Conservation (phyloP, 2,888 invertebrate species). For the Luperina testacea region DNA sequence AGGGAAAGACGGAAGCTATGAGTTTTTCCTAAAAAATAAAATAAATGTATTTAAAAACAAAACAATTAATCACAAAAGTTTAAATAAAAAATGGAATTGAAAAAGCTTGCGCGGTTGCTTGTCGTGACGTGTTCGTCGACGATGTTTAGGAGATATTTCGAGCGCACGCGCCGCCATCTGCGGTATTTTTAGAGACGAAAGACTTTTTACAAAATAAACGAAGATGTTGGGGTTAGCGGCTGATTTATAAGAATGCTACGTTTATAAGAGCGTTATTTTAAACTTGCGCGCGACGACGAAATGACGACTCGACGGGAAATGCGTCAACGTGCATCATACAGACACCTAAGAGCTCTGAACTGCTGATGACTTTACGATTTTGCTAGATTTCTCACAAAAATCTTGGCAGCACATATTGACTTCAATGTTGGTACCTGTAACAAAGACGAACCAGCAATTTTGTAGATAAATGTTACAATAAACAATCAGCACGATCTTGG, state of each 20-base stretch:
- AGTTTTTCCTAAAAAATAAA: conserved; percentile 28
- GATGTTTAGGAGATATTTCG: conserved; percentile 83
- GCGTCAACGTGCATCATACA: neutral
- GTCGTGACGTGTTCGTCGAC: conserved; percentile 76
- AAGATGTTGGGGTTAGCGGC: conserved; percentile 80
- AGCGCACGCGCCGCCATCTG: conserved; percentile 82
- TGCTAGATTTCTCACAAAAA: conserved; percentile 1
- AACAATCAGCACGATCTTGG: conserved; percentile 18
- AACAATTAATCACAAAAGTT: conserved; percentile 59
- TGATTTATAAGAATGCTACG: conserved; percentile 79
- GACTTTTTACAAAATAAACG: conserved; percentile 89
- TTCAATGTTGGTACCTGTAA: conserved; percentile 10
- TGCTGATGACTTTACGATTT: neutral
- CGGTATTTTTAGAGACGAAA: conserved; percentile 87
- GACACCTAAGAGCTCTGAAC: neutral
- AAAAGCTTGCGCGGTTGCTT: conserved; percentile 65
- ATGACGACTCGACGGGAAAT: neutral
- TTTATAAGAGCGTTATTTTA: conserved; percentile 33
- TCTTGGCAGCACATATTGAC: conserved; percentile 9
- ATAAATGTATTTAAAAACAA: conserved; percentile 49
- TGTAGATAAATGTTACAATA: conserved; percentile 21
- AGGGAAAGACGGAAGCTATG: neutral
- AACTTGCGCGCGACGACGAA: conserved; percentile 21
- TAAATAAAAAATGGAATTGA: conserved; percentile 59
- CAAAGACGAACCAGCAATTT: conserved; percentile 6